Evolutionary conservation across 2,888 invertebrate species (phyloP), one percentile per base, ranked within the genome.

Genomic region (Drosophila fungiperda): DNA sequence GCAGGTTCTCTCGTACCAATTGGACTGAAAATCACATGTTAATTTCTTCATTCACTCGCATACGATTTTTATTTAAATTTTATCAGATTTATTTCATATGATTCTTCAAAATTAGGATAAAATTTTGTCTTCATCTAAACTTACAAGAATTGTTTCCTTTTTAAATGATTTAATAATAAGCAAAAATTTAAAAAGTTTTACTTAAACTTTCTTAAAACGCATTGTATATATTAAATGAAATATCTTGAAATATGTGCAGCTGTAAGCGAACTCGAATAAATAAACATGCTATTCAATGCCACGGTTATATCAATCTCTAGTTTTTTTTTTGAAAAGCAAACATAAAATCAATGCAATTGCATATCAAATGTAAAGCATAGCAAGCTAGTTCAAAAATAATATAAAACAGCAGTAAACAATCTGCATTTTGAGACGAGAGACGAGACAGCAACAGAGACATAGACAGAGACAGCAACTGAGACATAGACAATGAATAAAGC

Each of bases 401-500:
- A 73, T 74, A 74, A 65, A 72, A 65, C 69, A 87, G 79, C 68
- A 69, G 85, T 87, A 87, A 89, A 82, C 74, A 89, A 84, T 87
- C 84, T 89, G 89, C 87, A 89, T 89, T 74, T 75, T 67, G 65
- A 69, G 23, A 23, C 50, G 26, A 17, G 9, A 29, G 29, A 29
- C 23, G 57, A 4, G 48, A 32, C 59, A 57, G 53, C 23, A 45
- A 64, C 62, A 4, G 29, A 29, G 6, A 6, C 29, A 4, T 38
- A 54, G 57, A 54, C 53, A 45, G 38, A 12, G 62, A 52, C 5
- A 53, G 32, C 29, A 11, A 29, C 17, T 9, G 29, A 29, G 65
- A 57, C 68, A 68, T 38, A 83, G 82, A 84, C 89, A 84, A 89
- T 87, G 83, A 76, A 89, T 83, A 87, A 82, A 73, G 64, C 61